Evolutionary conservation across 30 jellyfish, hydroid and myxozoan species (phyloP).

Genomic region (Mastigias papua): DNA sequence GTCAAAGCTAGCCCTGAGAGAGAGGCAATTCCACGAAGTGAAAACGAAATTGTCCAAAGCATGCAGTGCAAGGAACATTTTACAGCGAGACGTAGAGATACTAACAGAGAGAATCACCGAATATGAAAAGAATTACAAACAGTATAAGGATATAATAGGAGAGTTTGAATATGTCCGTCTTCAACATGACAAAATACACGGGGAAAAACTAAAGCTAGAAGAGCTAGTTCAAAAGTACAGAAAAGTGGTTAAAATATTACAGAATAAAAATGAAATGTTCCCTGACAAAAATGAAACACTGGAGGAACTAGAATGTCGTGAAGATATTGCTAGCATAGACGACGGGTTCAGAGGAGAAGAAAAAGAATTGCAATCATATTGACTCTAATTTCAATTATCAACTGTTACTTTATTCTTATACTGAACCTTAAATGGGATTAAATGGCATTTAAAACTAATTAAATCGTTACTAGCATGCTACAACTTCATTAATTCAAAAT

Average conservation of each 20-base stretch:
- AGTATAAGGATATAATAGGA: background rate
- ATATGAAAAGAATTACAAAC: background rate
- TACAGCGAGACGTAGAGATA: background rate
- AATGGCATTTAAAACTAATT: too few relatives aligned
- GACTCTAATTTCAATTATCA: too few relatives aligned
- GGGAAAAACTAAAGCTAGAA: background rate
- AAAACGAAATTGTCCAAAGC: background rate
- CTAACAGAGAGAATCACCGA: background rate
- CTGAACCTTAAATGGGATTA: too few relatives aligned
- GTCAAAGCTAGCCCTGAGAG: background rate
- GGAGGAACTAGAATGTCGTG: too few relatives aligned
- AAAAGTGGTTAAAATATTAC: background rate
- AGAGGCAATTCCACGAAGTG: constrained; percentile 3
- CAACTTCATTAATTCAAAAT: too few relatives aligned
- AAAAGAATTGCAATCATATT: too few relatives aligned
- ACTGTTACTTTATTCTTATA: too few relatives aligned
- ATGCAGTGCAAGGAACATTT: background rate
- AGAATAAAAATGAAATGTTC: background rate
- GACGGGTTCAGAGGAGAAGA: too few relatives aligned
- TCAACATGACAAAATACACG: background rate
- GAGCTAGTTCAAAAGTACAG: background rate
- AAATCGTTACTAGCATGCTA: too few relatives aligned
- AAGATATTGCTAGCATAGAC: too few relatives aligned
- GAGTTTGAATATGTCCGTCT: background rate
- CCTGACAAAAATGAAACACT: too few relatives aligned